Conservation (phyloP, 2,888 invertebrate species). For the Tinea semifulvella region DNA sequence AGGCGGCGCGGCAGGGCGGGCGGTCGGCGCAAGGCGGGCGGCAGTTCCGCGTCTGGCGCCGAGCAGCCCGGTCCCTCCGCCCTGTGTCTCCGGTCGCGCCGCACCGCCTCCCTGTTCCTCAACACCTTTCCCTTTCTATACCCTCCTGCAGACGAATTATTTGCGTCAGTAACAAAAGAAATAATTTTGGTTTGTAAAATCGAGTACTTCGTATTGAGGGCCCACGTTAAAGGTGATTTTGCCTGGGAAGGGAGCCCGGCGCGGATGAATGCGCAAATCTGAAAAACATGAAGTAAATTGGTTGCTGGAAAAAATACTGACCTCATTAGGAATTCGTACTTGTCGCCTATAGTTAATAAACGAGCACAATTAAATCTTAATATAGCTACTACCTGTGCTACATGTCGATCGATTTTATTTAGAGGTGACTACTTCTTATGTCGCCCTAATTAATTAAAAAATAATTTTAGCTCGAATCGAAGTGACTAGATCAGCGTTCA, state of each 20-base stretch:
- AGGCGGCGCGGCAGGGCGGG: constrained; percentile 31
- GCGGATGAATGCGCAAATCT: constrained; percentile 60
- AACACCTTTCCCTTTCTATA: constrained; percentile 7
- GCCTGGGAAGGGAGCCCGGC: constrained; percentile 40
- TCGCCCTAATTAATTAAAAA: no score
- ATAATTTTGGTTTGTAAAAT: neutral
- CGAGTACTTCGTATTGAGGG: neutral
- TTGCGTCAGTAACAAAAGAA: neutral
- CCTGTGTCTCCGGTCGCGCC: constrained; percentile 30
- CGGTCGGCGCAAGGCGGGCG: constrained; percentile 32
- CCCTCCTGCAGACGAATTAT: neutral
- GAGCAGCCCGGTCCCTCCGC: constrained; percentile 47
- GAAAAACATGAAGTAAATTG: constrained; percentile 24
- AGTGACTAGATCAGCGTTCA: no score
- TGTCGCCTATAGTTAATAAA: neutral
- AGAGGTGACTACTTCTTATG: neutral
- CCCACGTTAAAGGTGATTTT: constrained; percentile 31
- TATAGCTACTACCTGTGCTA: neutral
- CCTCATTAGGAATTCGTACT: constrained; percentile 10
- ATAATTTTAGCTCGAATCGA: no score
- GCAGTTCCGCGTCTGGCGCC: constrained; percentile 61
- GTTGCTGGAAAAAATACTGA: constrained; percentile 8
- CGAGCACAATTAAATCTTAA: neutral
- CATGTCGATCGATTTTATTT: neutral
- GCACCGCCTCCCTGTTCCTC: neutral